Percentiles rank a stretch among this genome's conserved stretches.
Conservation (phyloP, 2,113 vertebrate species). For the Microtus richardsoni region DNA sequence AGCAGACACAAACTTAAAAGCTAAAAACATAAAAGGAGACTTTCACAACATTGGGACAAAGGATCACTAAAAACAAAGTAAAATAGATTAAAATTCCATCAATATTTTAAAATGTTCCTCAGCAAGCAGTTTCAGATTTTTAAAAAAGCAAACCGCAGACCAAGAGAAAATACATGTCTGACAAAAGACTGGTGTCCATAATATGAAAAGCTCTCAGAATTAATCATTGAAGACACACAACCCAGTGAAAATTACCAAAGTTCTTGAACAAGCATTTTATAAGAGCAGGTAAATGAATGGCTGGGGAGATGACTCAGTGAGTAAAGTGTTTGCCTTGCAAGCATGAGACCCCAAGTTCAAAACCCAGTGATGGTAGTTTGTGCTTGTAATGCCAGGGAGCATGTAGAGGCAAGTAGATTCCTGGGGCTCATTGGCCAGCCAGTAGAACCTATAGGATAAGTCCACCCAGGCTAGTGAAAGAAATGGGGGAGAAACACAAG, state of each 20-base stretch:
- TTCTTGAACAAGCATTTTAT: slow-evolving; percentile 5
- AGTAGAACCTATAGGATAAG: not conserved
- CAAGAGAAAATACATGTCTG: not conserved
- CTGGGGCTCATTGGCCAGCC: not conserved
- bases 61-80: not conserved
- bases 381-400: not conserved
- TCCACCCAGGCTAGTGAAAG: not conserved
- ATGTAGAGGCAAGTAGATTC: not conserved
- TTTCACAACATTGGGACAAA: not conserved
- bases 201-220: slow-evolving; percentile 19
- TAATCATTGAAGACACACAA: slow-evolving; percentile 20
- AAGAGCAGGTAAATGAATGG: not conserved
- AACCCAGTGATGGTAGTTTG: not conserved
- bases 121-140: not conserved
- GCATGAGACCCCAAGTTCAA: not conserved
- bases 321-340: not conserved
- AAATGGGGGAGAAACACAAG: not conserved
- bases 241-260: not conserved
- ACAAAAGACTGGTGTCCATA: not conserved
- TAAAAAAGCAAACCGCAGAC: not conserved
- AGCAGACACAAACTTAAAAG: not conserved
- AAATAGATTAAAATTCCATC: not conserved
- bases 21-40: not conserved
- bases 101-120: slow-evolving; percentile 18
- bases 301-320: not conserved